Base-by-base conservation (phyloP, 1,140 invertebrate species). In the Leptinotarsa texana region DNA sequence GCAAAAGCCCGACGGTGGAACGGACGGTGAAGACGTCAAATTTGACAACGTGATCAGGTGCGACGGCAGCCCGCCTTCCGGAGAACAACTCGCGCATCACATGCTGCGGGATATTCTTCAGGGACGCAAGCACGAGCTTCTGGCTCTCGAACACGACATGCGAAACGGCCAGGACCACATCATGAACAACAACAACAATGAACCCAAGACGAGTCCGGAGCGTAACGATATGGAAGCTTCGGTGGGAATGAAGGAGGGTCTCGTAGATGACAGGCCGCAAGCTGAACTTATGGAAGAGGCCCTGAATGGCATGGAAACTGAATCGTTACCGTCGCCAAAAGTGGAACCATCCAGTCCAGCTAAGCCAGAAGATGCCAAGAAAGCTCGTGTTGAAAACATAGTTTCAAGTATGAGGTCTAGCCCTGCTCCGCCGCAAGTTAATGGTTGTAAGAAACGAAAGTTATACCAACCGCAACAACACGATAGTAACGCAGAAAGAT, bases 381-480 rank as follows among this genome's bases (percentile, higher is more conserved):
- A 95, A 77, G 95, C 95, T 21, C 91, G 96, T 74, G 95, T 98
- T 71, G 96, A 98, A 88, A 96, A 96, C 85, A 97, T 98, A 77
- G 94, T 97, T 69, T 95, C 93, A 69, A 94, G 93, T 67, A 97
- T 97, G 93, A 89, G 94, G 74, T 93, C 93, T 78, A 95, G 94
- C 80, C 93, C 94, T 8, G 91, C 91, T 27, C 88, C 92, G 18
- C 86, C 86, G 1, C 87, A 90, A 57, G 94, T 95, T 72, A 96
- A 95, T 85, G 96, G 94, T 62, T 98, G 94, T 87, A 97, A 97
- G 85, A 98, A 98, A 87, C 90, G 97, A 22, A 99, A 98, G 86
- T 89, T 98, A n/a, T 98, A 98, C 84, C 95, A 98, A 80, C 97
- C 97, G 1, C 95, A 97, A 83, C 96, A 98, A 82, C 95, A 97